Base-by-base conservation (phyloP, 2,113 vertebrate genomes). In the Oreocharis arfaki region DNA sequence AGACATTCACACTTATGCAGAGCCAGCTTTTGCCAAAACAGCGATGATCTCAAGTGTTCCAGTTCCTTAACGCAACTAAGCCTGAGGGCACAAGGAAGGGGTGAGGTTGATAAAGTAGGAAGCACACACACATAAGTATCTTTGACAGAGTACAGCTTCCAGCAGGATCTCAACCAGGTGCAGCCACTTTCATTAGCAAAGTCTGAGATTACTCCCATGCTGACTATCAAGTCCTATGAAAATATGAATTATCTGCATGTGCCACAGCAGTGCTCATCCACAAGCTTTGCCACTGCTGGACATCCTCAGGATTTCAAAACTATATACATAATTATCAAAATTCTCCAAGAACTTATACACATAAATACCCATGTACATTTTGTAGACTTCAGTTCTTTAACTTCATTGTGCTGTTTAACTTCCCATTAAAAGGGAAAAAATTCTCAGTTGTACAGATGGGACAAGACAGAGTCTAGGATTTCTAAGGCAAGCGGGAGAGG, bases 141-240 rank as follows among this genome's bases (percentile, higher is more conserved):
- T 97, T 63, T 88, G 76, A 89, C 79, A 86, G 78, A 94, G 60
- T 41, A 86, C 84, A 94, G 68, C 83, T 93, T 96, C 92, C 83
- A 97, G 68, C 44, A 90, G 85, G 74, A 96, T 88, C 88, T 94
- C 55, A 93, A 86, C 78, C 85, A 97, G 90, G 95, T 93, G 88
- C 96, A 95, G 94, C 63, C 76, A 95, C 85, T 94, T 75, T 89
- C 93, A 94, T 90, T 88, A 96, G 83, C 90, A 76, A 86, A 94
- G 69, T 37, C 83, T 46, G 32, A 96, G 65, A 97, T 94, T 93
- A 90, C 77, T 96, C 90, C 83, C 92, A 53, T 78, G 77, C 57
- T 92, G 79, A 60, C 92, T 91, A 84, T 84, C 65, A 63, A 87
- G 76, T 42, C 86, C 69, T 87, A 87, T 68, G 90, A 96, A 96